phyloP scores from a whole-genome alignment of 2,797 vertebrate genomes.

The Buphagus erythrorhynchus region DNA sequence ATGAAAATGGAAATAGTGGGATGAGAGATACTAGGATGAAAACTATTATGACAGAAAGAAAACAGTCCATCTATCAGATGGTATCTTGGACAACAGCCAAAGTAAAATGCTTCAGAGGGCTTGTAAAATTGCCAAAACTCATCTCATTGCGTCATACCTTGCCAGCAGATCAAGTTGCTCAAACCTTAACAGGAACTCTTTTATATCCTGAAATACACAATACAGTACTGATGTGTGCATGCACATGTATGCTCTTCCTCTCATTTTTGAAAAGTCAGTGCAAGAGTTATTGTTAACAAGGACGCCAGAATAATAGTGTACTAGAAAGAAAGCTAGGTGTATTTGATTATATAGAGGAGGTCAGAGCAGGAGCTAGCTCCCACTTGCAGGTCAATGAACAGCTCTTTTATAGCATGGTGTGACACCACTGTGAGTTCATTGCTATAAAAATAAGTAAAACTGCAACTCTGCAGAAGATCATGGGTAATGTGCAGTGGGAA shows the following conservation, averaged over 20 bases:
- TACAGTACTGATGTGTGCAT: background rate
- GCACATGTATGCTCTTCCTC: rapidly evolving
- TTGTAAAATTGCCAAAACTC: background rate
- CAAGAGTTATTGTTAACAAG: background rate
- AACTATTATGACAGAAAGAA: background rate
- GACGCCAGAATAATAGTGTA: background rate
- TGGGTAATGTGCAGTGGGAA: background rate
- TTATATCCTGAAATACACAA: background rate
- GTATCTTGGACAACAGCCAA: background rate
- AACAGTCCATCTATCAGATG: background rate
- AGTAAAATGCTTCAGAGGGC: background rate
- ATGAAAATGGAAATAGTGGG: background rate
- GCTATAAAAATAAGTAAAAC: conserved; percentile 4
- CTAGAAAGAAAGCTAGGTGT: background rate
- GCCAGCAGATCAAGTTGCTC: background rate
- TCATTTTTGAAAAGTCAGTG: background rate
- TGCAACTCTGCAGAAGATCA: background rate
- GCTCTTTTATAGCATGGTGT: background rate
- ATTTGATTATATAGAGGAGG: background rate
- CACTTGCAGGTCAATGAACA: background rate
- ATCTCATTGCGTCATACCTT: background rate
- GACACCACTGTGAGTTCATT: background rate
- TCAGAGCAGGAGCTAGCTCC: background rate
- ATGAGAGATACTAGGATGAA: background rate
- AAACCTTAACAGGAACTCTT: background rate